Base-by-base conservation (phyloP, 2,113 vertebrate genomes). In the Nothobranchius furzeri region DNA sequence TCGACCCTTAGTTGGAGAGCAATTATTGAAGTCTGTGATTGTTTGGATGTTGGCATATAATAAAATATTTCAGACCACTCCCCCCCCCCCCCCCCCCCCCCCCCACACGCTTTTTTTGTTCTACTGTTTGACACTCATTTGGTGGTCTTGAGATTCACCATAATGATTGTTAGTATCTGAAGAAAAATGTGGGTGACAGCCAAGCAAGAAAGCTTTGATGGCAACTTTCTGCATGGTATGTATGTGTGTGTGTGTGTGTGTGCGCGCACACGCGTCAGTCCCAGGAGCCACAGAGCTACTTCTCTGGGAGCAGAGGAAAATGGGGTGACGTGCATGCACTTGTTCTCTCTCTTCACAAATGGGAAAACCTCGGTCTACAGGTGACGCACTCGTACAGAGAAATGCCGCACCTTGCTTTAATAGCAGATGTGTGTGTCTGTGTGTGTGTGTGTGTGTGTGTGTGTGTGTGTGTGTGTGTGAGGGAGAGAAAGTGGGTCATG, bases 401-500 rank as follows among this genome's bases (percentile, higher is more conserved):
- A 63, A 56, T 11, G 61, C 67, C 43, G 20, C 45, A 12, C 78
- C 67, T 67, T 60, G 60, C 68, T 81, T 61, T 67, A 65, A 64
- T 65, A 62, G 60, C 68, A 77, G 74, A 70, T 73, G 15, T 7
- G 46, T 30, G 30, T 30, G 4, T 30, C 3, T 3, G 30, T 35
- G n/a, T 49, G 40, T 14, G 40, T 13, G 30, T 30, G 30, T 30
- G 4, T 30, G 30, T 3, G 30, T 56, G 46, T 56, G 24, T 55
- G 51, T 35, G n/a, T 49, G 40, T 14, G 30, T 13, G 30, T 0
- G 17, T 3, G 35, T n/a, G 10, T 56, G 45, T 30, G 37, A 17
- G 64, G 20, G 55, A 17, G 59, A 42, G 68, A 66, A 90, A 89
- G 81, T 91, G 87, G 89, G 88, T 91, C 88, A 90, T 68, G 75